phyloP scores from a whole-genome alignment of 2,888 invertebrate species.

The Notodromas monacha region DNA sequence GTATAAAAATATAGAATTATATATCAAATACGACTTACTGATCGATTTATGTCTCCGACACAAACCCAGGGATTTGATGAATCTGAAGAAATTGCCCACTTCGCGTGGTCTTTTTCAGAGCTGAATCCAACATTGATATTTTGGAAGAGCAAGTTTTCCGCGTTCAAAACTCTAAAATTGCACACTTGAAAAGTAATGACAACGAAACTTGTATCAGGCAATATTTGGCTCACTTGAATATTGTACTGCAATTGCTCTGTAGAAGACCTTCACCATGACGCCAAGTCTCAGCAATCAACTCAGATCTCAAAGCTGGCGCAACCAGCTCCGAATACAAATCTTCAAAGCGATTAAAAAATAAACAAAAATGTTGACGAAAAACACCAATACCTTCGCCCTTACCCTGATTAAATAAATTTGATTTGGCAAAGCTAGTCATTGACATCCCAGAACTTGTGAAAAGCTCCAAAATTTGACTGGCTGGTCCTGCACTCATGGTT shows the following conservation, averaged over 20 bases:
- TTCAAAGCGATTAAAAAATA: no score
- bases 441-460: no score
- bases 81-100: constrained; percentile 28
- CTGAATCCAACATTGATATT: constrained; percentile 11
- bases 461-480: no score
- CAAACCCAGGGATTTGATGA: constrained; percentile 32
- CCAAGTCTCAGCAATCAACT: constrained; percentile 60
- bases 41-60: constrained; percentile 71
- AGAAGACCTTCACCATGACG: constrained; percentile 40
- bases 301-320: constrained; percentile 31
- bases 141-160: constrained; percentile 20
- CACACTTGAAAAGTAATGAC: neutral
- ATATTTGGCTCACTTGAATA: neutral
- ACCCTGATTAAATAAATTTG: no score
- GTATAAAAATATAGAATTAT: no score
- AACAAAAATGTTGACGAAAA: no score
- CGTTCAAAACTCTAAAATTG: constrained; percentile 28
- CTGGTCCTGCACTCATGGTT: no score
- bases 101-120: constrained; percentile 37
- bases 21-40: no score
- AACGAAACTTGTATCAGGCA: neutral
- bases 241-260: constrained; percentile 34
- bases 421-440: no score
- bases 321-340: constrained; percentile 52
- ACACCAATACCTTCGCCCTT: no score